Base-by-base conservation (phyloP, 2,888 invertebrate genomes). In the Tachina lurida region DNA sequence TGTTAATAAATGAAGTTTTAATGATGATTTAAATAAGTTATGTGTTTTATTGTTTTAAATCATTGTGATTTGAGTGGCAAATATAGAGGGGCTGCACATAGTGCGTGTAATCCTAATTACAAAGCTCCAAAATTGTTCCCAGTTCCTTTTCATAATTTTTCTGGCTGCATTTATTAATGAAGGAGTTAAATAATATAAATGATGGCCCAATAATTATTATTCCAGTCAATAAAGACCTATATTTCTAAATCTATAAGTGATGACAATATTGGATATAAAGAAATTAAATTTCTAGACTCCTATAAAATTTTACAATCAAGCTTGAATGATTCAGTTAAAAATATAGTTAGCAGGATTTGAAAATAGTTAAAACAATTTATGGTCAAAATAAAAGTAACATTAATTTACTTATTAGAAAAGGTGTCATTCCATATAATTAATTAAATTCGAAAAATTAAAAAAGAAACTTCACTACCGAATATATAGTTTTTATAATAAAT, bases 241-340 rank as follows among this genome's bases (percentile, higher is more conserved):
- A 49, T 17, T 10, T 54, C 19, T 19, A 54, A 54, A 41, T 22
- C 22, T 7, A 22, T 56, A 75, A 5, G 65, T 43, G 81, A 84
- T 31, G 39, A 78, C 0, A 87, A 77, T 39, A 83, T 67, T 13
- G 67, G n/a, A 10, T 2, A 49, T 49, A 49, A n/a, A n/a, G 49
- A 49, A 49, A 49, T 49, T n/a, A 49, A 4, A 8, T 49, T 47
- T 47, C 13, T 47, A 47, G 47, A 47, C 13, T 47, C 47, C 12
- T 47, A 47, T 10, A 47, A 15, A 47, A 15, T 47, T 13, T 13
- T 45, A 10, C 13, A 10, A 45, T 45, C 45, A 45, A 45, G 45
- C 45, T 45, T 45, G 10, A 13, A 45, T 13, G 13, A 45, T 12
- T 10, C 10, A 45, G 45, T 45, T 12, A 45, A 45, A 45, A 45